Evolutionary conservation across 2,113 vertebrate genomes (phyloP).

Genomic region (Ictalurus furcatus): DNA sequence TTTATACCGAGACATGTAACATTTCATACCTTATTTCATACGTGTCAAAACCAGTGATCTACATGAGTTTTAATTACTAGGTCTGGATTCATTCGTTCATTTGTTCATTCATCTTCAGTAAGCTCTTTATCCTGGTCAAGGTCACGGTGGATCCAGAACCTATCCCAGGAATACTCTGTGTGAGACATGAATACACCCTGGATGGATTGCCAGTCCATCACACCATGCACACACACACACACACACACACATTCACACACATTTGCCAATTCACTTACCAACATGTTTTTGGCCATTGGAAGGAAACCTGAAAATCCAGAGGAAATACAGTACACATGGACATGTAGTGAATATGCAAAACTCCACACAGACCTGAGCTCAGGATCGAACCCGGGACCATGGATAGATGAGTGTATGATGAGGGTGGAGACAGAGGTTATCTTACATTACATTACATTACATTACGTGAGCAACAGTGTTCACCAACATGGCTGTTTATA

Average conservation of each 20-base stretch:
- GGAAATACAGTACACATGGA: background rate
- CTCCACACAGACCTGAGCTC: background rate
- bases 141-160: background rate
- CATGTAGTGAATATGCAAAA: background rate
- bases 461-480: constrained; percentile 30
- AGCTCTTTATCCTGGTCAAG: background rate
- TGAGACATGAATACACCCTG: background rate
- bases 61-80: background rate
- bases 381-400: background rate
- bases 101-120: background rate
- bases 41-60: background rate
- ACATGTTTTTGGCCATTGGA: background rate
- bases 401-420: background rate
- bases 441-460: background rate
- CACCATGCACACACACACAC: background rate
- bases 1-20: background rate
- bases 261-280: background rate
- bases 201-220: background rate
- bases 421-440: background rate
- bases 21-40: background rate
- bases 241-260: background rate
- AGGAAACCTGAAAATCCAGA: background rate
- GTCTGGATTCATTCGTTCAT: background rate
- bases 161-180: background rate
- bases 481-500: constrained; percentile 72